These are phyloP conservation scores for Melieria picta DNA, from an alignment of 2,888 invertebrate species.

Conservation along the genomic window DNA sequence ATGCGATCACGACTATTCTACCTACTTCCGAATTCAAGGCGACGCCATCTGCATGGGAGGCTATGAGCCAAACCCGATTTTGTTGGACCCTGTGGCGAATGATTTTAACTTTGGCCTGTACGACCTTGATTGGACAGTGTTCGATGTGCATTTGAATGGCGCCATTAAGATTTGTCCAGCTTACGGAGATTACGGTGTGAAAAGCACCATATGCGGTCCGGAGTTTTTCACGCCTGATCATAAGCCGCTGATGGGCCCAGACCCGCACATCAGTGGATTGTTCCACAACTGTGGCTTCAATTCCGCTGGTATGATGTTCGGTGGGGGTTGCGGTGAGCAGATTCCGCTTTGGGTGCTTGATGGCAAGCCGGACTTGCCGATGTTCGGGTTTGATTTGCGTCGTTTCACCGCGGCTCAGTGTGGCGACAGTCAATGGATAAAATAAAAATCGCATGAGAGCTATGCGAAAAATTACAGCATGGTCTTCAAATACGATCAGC, in stretches of 20 bases:
- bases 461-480: constrained; percentile 87
- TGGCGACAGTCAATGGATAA: constrained; percentile 78
- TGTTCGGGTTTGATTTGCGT: constrained; percentile 87
- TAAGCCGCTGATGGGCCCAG: constrained; percentile 85
- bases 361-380: constrained; percentile 84
- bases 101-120: constrained; percentile 86
- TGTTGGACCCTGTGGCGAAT: constrained; percentile 79
- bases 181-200: constrained; percentile 80
- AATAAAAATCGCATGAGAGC: constrained; percentile 88
- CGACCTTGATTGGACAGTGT: constrained; percentile 88
- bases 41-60: constrained; percentile 87
- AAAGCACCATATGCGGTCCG: constrained; percentile 88
- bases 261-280: constrained; percentile 74
- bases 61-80: constrained; percentile 86
- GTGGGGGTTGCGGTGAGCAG: constrained; percentile 87
- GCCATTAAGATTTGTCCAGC: constrained; percentile 80
- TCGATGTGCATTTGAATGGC: constrained; percentile 78
- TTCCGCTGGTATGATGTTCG: constrained; percentile 91
- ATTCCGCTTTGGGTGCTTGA: constrained; percentile 85
- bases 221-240: constrained; percentile 95
- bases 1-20: constrained; percentile 84
- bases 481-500: constrained; percentile 86
- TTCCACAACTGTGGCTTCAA: constrained; percentile 91
- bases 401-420: constrained; percentile 82
- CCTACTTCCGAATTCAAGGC: constrained; percentile 86